Percentiles rank a stretch among this genome's conserved stretches.
phyloP scores from a whole-genome alignment of 2,888 invertebrate genomes.

The Watsonalla binaria region DNA sequence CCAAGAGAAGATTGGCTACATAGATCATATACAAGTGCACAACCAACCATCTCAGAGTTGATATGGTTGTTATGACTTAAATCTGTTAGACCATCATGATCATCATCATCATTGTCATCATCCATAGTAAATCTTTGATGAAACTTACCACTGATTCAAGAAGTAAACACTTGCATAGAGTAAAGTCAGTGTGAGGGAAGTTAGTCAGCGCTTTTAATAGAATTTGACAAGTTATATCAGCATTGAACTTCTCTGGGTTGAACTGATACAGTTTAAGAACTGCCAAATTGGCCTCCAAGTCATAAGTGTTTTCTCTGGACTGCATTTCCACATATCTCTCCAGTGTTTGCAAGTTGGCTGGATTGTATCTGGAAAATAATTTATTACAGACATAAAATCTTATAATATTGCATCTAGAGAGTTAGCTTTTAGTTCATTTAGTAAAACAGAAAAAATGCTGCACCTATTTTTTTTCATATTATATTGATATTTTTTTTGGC shows the following conservation, averaged over 20 bases:
- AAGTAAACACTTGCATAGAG: constrained; percentile 97
- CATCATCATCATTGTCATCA: too few species aligned
- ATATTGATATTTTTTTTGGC: too few species aligned
- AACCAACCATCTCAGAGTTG: too few species aligned
- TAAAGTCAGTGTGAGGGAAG: constrained; percentile 98
- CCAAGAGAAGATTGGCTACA: too few species aligned
- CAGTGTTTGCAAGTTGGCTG: constrained; percentile 93
- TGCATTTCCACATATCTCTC: constrained; percentile 97
- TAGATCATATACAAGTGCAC: too few species aligned
- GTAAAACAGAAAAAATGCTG: too few species aligned
- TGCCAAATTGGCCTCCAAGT: constrained; percentile 97
- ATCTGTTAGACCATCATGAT: too few species aligned
- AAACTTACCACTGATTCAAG: constrained; percentile 81
- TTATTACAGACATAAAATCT: constrained; percentile 3
- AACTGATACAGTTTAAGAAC: constrained; percentile 98
- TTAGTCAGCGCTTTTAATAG: constrained; percentile 97
- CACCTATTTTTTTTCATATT: too few species aligned
- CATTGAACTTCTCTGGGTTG: constrained; percentile 91
- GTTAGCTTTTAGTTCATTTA: too few species aligned
- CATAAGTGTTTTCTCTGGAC: constrained; percentile 95
- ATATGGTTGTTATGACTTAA: too few species aligned
- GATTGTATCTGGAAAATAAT: constrained; percentile 89
- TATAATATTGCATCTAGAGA: too few species aligned
- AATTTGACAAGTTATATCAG: constrained; percentile 92
- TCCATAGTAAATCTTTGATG: not conserved